These are phyloP conservation scores for Protomyctophum bolini DNA, from an alignment of 2,113 vertebrate genomes.

Conservation along the genomic window DNA sequence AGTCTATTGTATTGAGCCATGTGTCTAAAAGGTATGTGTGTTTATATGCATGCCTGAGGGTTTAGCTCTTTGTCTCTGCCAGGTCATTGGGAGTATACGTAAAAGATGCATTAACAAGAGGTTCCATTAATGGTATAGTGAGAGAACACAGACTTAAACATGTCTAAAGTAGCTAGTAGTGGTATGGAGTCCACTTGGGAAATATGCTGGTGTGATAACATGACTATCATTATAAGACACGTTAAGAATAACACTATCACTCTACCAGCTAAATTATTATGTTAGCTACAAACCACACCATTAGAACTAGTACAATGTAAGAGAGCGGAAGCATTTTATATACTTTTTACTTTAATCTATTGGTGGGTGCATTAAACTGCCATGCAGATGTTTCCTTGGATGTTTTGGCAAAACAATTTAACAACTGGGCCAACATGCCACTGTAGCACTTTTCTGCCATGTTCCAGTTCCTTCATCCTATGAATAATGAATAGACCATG, in stretches of 20 bases:
- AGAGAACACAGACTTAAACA: constrained; percentile 46
- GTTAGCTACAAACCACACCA: neutral
- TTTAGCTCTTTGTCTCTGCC: constrained; percentile 17
- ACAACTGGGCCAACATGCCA: neutral
- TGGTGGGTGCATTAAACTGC: too few relatives aligned
- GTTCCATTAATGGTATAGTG: constrained; percentile 42
- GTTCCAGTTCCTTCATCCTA: constrained; percentile 17
- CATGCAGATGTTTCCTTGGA: too few relatives aligned
- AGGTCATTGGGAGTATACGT: constrained; percentile 36
- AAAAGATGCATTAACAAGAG: constrained; percentile 41
- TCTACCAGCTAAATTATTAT: neutral
- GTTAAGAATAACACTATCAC: constrained; percentile 13
- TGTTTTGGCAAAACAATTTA: neutral
- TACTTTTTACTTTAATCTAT: neutral
- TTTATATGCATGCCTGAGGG: neutral
- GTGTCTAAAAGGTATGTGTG: neutral
- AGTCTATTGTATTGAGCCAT: too few relatives aligned
- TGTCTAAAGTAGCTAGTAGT: constrained; percentile 1
- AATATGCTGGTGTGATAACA: neutral
- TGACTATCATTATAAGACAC: neutral
- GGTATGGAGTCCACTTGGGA: neutral
- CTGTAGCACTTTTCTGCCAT: neutral
- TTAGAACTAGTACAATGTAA: too few relatives aligned
- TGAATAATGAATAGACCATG: constrained; percentile 50
- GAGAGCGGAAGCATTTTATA: neutral